These are phyloP conservation scores for Ceyx erithaca DNA, from an alignment of 2,797 vertebrate genomes.

Conservation along the genomic window DNA sequence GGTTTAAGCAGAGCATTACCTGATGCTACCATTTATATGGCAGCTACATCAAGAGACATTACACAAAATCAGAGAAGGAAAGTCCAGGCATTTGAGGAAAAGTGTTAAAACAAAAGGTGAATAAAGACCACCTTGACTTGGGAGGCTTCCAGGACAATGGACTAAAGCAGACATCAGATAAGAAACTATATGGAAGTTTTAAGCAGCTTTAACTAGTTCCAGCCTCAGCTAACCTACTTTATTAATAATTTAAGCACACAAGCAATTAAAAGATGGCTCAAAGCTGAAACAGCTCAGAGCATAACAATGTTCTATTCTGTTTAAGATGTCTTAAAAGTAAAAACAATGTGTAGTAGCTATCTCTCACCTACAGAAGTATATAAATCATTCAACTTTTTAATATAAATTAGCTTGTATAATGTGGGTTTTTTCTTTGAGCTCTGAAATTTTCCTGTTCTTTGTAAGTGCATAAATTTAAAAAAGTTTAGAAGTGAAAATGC, in stretches of 20 bases:
- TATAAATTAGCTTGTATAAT: background rate
- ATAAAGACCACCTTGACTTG: background rate
- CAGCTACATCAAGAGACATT: background rate
- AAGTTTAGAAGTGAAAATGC: background rate
- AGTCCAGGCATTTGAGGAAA: background rate
- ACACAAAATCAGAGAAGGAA: background rate
- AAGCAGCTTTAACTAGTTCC: background rate
- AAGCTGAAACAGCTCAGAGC: conserved; percentile 5
- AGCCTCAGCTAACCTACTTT: background rate
- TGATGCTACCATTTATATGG: background rate
- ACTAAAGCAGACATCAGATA: background rate
- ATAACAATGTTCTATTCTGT: background rate
- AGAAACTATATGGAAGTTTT: background rate
- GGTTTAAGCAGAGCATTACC: background rate
- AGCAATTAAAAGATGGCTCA: conserved; percentile 38
- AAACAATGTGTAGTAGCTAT: background rate
- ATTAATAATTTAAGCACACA: conserved; percentile 25
- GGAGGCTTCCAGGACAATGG: background rate
- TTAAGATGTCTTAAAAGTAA: background rate
- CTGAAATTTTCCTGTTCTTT: background rate
- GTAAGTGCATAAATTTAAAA: background rate
- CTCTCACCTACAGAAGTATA: background rate
- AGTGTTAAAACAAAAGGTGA: background rate
- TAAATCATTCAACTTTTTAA: background rate
- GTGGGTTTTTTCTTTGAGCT: background rate